Evolutionary conservation across 2,113 vertebrate species (phyloP), one percentile per base, ranked within the genome.

Genomic region (Crotalus viridis): DNA sequence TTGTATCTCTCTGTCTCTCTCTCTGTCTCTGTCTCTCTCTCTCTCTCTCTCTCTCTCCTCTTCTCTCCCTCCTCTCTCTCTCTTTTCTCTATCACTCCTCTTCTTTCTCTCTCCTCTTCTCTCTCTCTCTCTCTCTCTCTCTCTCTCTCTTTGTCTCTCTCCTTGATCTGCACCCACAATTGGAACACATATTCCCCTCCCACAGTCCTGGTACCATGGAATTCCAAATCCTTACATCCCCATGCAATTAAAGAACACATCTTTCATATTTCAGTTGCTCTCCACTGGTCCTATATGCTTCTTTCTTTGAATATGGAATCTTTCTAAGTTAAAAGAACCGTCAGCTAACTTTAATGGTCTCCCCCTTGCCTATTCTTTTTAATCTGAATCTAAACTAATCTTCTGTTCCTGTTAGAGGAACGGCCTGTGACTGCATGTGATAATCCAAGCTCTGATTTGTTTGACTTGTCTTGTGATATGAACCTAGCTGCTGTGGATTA

Each of bases 191-290:
- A 15, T 88, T 88, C 87, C 94, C 59, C 0, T 0, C 52, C 96
- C 21, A 91, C 59, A 85, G 95, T 87, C 56, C 95, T 69, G 91
- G 88, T 43, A 85, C 88, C 0, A 5, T 94, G 94, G 90, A 95
- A 54, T 95, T 92, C 3, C 43, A 96, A 96, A 97, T 96, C 96
- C 54, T 0, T 94, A 96, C 97, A 97, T 96, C 96, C 94, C 0
- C 0, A 52, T 28, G 46, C 74, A 81, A 87, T 97, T 96, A 96
- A 94, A 96, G 96, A 97, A 96, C 94, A 92, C 88, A 91, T 85
- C 94, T 96, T 96, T 95, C 95, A 54, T 96, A 96, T 96, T 93
- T 52, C 85, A 93, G 92, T 91, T 54, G 64, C 91, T 43, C 3
- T 2, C 61, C 74, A 4, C 92, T 95, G 92, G 94, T 54, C 56